A percentile compares a stretch with the other conserved stretches of the same genome.
phyloP scores from a whole-genome alignment of 2,888 invertebrate species.

The Adelognathus sp. region DNA sequence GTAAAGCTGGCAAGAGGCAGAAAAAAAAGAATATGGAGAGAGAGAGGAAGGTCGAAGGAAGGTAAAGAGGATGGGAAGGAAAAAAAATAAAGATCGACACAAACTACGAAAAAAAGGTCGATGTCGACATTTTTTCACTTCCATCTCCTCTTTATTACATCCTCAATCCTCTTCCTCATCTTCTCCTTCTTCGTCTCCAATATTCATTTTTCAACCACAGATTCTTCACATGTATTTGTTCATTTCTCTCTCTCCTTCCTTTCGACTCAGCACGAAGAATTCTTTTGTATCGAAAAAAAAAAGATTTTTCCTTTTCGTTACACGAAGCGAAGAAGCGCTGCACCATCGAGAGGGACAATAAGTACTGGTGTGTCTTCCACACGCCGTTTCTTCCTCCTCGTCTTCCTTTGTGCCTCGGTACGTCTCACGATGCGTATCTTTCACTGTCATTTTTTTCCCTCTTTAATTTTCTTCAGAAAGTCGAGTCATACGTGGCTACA shows the following conservation, averaged over 20 bases:
- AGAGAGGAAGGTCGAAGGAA: slow-evolving; percentile 36
- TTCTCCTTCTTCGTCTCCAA: slow-evolving; percentile 38
- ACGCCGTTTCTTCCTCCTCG: slow-evolving; percentile 39
- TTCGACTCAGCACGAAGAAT: slow-evolving; percentile 4
- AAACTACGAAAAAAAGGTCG: slow-evolving; percentile 24
- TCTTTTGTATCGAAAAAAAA: slow-evolving; percentile 29
- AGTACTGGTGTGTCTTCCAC: slow-evolving; percentile 22
- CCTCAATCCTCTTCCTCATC: not conserved
- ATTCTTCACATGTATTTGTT: not conserved
- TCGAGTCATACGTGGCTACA: slow-evolving; percentile 20
- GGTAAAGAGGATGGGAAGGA: not conserved
- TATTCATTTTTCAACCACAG: slow-evolving; percentile 37
- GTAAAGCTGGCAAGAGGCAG: not conserved
- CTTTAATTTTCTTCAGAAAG: slow-evolving; percentile 28
- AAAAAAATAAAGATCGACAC: slow-evolving; percentile 28
- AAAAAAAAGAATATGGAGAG: slow-evolving; percentile 31
- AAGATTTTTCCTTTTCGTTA: not conserved
- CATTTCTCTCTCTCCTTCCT: not conserved
- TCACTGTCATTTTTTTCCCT: slow-evolving; percentile 39
- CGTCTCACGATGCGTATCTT: slow-evolving; percentile 3
- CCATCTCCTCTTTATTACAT: not conserved
- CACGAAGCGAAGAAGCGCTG: slow-evolving; percentile 1
- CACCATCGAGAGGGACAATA: slow-evolving; percentile 14
- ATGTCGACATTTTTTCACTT: slow-evolving; percentile 21
- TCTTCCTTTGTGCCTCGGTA: slow-evolving; percentile 17